Evolutionary conservation across 2,888 invertebrate species (phyloP).

Genomic region (Acanthococcus lagerstroemiae): DNA sequence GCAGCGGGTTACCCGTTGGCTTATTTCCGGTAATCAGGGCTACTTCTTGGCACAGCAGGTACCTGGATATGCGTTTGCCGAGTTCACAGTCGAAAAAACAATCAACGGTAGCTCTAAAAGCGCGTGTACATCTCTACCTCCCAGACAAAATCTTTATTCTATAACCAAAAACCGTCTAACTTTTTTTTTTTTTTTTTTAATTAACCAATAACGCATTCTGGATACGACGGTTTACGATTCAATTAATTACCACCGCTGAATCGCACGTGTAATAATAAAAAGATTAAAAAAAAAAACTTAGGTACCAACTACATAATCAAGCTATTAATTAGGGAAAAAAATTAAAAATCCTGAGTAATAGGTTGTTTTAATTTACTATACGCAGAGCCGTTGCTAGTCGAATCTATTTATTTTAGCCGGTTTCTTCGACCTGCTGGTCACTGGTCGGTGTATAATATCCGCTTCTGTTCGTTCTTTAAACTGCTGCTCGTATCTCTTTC

Average conservation of each 20-base stretch:
- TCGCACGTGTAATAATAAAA: constrained; percentile 16
- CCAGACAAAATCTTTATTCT: too few species aligned
- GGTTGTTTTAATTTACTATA: constrained; percentile 20
- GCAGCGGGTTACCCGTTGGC: too few species aligned
- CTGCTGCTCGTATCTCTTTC: not conserved
- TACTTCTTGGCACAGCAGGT: too few species aligned
- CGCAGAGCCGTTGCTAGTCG: not conserved
- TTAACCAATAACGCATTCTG: constrained; percentile 20
- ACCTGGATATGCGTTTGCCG: too few species aligned
- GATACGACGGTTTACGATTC: constrained; percentile 22
- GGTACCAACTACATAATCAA: constrained; percentile 16
- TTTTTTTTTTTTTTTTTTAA: too few species aligned
- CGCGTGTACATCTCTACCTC: too few species aligned
- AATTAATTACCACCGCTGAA: constrained; percentile 11
- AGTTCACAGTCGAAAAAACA: too few species aligned
- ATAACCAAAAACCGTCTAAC: too few species aligned
- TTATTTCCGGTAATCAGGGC: too few species aligned
- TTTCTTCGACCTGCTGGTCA: not conserved
- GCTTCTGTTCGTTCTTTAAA: not conserved
- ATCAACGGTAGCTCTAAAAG: too few species aligned
- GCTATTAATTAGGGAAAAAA: constrained; percentile 24
- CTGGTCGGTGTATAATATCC: not conserved
- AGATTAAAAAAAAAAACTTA: constrained; percentile 1
- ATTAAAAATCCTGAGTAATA: constrained; percentile 13
- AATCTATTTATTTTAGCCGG: constrained; percentile 5